phyloP scores from a whole-genome alignment of 2,113 vertebrate genomes.

The Lutjanus erythropterus region DNA sequence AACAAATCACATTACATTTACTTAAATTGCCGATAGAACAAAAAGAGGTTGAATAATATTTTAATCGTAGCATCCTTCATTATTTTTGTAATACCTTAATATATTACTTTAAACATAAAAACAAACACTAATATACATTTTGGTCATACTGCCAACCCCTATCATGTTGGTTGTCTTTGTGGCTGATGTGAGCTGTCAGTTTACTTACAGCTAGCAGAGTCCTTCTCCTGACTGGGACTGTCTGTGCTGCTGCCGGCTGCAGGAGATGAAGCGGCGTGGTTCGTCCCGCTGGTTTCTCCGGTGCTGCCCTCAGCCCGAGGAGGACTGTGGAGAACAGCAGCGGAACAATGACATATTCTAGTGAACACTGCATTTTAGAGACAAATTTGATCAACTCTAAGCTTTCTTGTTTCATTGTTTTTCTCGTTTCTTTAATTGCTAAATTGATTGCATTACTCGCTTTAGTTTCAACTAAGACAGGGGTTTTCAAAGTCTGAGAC shows the following conservation, averaged over 20 bases:
- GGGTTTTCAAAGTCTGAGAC: too few relatives aligned
- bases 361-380: neutral
- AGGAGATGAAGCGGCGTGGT: constrained; percentile 37
- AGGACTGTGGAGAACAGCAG: constrained; percentile 71
- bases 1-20: too few relatives aligned
- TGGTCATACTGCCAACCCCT: too few relatives aligned
- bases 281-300: constrained; percentile 54
- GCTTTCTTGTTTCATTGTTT: neutral
- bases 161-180: too few relatives aligned
- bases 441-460: neutral
- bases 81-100: too few relatives aligned
- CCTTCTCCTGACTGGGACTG: constrained; percentile 46
- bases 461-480: neutral
- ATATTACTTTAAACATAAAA: too few relatives aligned
- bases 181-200: neutral
- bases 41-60: too few relatives aligned
- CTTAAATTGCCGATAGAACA: too few relatives aligned
- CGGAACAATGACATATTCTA: neutral
- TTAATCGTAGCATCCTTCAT: too few relatives aligned
- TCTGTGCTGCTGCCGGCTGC: constrained; percentile 46
- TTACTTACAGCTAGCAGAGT: constrained; percentile 70
- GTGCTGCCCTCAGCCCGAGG: constrained; percentile 70
- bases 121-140: too few relatives aligned
- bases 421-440: too few relatives aligned
- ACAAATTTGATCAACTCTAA: neutral